Evolutionary conservation across 1,140 invertebrate species (phyloP).

Genomic region (Drosophila pandora): DNA sequence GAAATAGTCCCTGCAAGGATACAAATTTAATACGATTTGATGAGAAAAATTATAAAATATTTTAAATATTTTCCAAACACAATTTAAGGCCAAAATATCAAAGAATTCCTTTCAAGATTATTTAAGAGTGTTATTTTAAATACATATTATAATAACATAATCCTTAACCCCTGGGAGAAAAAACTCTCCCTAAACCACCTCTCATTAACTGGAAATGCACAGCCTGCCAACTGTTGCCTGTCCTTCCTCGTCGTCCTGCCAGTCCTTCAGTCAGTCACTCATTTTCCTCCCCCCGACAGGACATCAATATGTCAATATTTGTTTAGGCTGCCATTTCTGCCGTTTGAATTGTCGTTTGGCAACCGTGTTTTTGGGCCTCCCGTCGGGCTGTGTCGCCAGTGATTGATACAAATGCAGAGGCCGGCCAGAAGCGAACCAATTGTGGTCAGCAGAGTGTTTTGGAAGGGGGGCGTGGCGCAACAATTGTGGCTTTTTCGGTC

Average conservation of each 20-base stretch:
- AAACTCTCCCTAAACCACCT: background rate
- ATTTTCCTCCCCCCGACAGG: slow-evolving; percentile 5
- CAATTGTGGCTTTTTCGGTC: slow-evolving; percentile 75
- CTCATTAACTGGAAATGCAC: slow-evolving; percentile 33
- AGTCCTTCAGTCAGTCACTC: slow-evolving; percentile 11
- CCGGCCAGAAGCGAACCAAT: slow-evolving; percentile 45
- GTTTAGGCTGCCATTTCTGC: slow-evolving; percentile 56
- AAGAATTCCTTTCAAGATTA: too few species aligned
- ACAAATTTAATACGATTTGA: background rate
- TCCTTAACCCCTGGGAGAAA: background rate
- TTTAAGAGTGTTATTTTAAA: too few species aligned
- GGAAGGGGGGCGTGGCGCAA: slow-evolving; percentile 28
- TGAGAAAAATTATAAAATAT: too few species aligned
- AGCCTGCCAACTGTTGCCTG: slow-evolving; percentile 64
- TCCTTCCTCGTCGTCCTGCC: background rate
- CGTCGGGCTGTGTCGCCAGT: slow-evolving; percentile 43
- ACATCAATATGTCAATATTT: slow-evolving; percentile 66
- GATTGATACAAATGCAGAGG: slow-evolving; percentile 69
- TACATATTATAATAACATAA: background rate
- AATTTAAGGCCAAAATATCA: too few species aligned
- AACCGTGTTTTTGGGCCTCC: slow-evolving; percentile 53
- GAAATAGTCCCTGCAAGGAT: slow-evolving; percentile 73
- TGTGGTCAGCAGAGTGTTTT: slow-evolving; percentile 53
- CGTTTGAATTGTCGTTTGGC: slow-evolving; percentile 74
- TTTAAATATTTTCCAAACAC: too few species aligned